Evolutionary conservation across 2,113 vertebrate genomes (phyloP), one percentile per base, ranked within the genome.

Genomic region (Motacilla tschutschensis): DNA sequence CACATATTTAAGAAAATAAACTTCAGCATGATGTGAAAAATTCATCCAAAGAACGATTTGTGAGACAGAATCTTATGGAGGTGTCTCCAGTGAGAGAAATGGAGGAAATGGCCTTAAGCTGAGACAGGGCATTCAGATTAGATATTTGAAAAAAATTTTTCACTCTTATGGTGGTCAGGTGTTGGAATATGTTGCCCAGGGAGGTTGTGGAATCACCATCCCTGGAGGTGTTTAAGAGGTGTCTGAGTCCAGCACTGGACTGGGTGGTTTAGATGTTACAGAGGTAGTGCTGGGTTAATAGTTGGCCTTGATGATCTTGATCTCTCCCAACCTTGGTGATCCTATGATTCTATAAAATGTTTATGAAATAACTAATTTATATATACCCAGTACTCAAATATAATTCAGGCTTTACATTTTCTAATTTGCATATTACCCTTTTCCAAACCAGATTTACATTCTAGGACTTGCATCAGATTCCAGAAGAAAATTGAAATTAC

Each of bases 401-500:
- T 31, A 2, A 73, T 43, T 41, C 14, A 47, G 44, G 10, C 11
- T 79, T 76, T 88, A 31, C 5, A 18, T 72, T 84, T 78, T 47
- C 18, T 33, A 26, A 29, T 72, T 78, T 60, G 6, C 1, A 2
- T 59, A 53, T 46, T 82, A 35, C 6, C 3, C 17, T 35, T 76
- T 80, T 85, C 47, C 77, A 85, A 64, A 35, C 1, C 10, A 80
- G 15, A 63, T 87, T 83, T 79, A 25, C 47, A 63, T 65, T 76
- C 53, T 77, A 66, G 18, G 7, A 59, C 8, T 71, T 79, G 24
- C 59, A 47, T 55, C 44, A 66, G 24, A 58, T 62, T 79, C 21
- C 16, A 63, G 75, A 86, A 41, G 25, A 67, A 83, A 80, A 80
- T 14, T 83, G 25, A 60, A 25, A 55, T 81, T 90, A 38, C 21